Percentiles rank a stretch among this genome's conserved stretches.
phyloP scores from a whole-genome alignment of 2,888 invertebrate genomes.

The Melieria omissa region DNA sequence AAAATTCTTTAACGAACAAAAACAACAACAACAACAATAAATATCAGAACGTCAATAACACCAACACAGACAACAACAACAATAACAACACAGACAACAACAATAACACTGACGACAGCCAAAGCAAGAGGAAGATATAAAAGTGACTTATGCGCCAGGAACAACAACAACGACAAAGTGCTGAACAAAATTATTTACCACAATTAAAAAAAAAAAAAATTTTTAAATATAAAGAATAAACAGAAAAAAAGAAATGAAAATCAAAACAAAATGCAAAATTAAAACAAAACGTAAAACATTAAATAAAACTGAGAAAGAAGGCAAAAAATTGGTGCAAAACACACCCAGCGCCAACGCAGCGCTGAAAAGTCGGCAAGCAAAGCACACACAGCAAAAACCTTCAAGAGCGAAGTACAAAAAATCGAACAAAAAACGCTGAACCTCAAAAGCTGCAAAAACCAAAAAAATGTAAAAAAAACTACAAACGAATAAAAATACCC shows the following conservation, averaged over 20 bases:
- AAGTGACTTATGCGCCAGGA: constrained; percentile 12
- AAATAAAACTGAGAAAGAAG: neutral
- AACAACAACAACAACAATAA: constrained; percentile 28
- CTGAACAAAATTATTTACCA: constrained; percentile 1
- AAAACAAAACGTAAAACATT: constrained; percentile 14
- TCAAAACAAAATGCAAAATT: constrained; percentile 8
- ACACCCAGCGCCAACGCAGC: neutral
- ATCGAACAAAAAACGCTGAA: constrained; percentile 26
- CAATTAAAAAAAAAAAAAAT: constrained; percentile 18
- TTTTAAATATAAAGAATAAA: neutral
- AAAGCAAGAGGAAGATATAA: constrained; percentile 25
- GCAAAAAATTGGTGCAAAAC: constrained; percentile 26
- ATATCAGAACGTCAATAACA: neutral
- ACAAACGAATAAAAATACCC: constrained; percentile 16
- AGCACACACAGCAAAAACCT: constrained; percentile 11
- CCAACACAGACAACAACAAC: neutral
- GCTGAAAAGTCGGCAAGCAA: constrained; percentile 18
- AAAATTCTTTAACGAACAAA: constrained; percentile 54
- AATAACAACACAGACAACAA: neutral
- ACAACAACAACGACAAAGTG: constrained; percentile 19
- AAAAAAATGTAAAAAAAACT: constrained; percentile 26
- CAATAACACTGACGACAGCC: constrained; percentile 11
- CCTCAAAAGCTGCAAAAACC: constrained; percentile 4
- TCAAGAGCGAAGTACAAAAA: neutral
- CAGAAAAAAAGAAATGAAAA: neutral